These are phyloP conservation scores for Callionymus lyra DNA, from an alignment of 2,113 vertebrate genomes.

Conservation along the genomic window DNA sequence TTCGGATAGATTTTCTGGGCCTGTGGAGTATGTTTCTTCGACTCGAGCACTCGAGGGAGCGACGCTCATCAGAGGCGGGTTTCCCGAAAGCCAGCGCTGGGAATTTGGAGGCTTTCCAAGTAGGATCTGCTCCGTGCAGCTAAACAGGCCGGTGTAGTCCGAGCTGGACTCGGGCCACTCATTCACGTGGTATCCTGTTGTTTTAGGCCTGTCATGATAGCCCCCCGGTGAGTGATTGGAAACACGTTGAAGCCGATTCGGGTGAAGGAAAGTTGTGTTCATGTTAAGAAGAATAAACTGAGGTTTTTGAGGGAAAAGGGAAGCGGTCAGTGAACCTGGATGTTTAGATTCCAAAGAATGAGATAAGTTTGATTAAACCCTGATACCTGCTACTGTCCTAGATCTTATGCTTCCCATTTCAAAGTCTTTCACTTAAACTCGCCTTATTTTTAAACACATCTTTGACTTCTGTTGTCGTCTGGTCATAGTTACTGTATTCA, in stretches of 20 bases:
- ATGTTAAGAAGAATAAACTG: slow-evolving; percentile 26
- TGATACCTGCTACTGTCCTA: too few relatives aligned
- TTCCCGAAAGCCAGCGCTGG: slow-evolving; percentile 21
- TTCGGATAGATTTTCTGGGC: slow-evolving; percentile 3
- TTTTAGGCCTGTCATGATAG: slow-evolving; percentile 45
- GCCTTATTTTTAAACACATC: too few relatives aligned
- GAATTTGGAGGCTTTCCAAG: slow-evolving; percentile 26
- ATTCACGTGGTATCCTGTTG: slow-evolving; percentile 54
- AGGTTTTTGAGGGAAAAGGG: slow-evolving; percentile 18
- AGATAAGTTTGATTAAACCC: too few relatives aligned
- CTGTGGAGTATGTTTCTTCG: slow-evolving; percentile 12
- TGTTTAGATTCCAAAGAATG: too few relatives aligned
- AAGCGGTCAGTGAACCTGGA: slow-evolving; percentile 9
- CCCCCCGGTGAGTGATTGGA: slow-evolving; percentile 42
- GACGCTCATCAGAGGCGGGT: slow-evolving; percentile 14
- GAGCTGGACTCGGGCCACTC: slow-evolving; percentile 31
- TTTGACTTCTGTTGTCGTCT: too few relatives aligned
- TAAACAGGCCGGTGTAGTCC: slow-evolving; percentile 18
- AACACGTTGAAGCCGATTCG: slow-evolving; percentile 37
- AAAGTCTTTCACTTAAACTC: too few relatives aligned
- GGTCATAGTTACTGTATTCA: too few relatives aligned
- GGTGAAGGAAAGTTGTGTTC: slow-evolving; percentile 20
- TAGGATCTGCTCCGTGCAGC: slow-evolving; percentile 9
- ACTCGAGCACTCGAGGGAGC: slow-evolving; percentile 10
- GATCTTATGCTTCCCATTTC: too few relatives aligned